Conservation (phyloP, 2,797 vertebrate species). For the Rhynchotus rufescens region DNA sequence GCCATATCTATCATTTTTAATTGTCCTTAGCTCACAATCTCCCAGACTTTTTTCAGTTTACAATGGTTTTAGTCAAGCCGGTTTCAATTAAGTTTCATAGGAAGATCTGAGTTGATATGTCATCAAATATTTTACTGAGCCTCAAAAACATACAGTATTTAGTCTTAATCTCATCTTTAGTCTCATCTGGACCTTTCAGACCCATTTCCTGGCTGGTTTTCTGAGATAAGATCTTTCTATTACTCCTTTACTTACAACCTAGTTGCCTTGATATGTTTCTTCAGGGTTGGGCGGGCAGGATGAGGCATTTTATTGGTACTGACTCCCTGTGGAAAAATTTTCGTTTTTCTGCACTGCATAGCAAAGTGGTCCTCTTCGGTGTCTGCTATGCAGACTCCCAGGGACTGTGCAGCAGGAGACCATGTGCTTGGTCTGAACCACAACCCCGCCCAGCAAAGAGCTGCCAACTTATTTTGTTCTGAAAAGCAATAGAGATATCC, state of each 20-base stretch:
- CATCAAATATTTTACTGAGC: not conserved
- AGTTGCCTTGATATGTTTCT: not conserved
- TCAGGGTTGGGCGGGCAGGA: not conserved
- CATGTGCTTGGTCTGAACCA: not conserved
- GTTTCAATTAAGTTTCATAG: not conserved
- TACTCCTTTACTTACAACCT: not conserved
- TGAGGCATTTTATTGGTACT: not conserved
- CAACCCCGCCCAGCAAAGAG: not conserved
- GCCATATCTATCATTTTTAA: not conserved
- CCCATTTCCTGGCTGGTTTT: not conserved
- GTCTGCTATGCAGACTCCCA: not conserved
- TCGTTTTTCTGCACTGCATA: not conserved
- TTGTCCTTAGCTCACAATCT: rapidly evolving
- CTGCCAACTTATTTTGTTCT: not conserved
- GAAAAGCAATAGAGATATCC: not conserved
- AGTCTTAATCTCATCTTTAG: not conserved
- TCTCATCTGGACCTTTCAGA: not conserved
- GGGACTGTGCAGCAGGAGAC: not conserved
- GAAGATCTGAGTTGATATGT: not conserved
- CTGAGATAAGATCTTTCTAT: not conserved
- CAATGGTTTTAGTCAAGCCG: not conserved
- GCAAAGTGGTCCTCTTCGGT: not conserved
- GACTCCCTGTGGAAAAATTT: not conserved
- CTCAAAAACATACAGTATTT: not conserved
- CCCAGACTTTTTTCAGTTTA: not conserved